A percentile compares a stretch with the other conserved stretches of the same genome.
phyloP scores from a whole-genome alignment of 2,113 vertebrate species.

The Atlantisia rogersi region DNA sequence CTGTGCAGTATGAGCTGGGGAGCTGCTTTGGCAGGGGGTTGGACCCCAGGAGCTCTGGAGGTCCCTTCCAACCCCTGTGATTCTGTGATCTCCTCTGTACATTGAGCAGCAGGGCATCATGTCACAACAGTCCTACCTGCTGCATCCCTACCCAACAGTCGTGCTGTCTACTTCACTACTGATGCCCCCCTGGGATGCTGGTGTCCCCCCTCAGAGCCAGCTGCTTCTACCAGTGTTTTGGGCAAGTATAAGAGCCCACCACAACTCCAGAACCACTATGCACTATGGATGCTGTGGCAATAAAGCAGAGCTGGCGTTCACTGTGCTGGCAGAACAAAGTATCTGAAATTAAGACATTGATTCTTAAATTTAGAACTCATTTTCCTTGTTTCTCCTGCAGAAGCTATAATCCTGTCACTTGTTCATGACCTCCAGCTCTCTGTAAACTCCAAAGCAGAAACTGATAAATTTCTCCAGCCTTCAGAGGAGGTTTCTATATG shows the following conservation, averaged over 20 bases:
- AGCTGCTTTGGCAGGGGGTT: too few relatives aligned
- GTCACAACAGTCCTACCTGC: neutral
- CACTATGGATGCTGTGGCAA: neutral
- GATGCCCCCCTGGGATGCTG: neutral
- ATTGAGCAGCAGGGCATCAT: neutral
- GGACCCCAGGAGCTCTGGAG: too few relatives aligned
- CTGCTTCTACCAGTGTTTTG: neutral
- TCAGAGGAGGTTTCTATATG: neutral
- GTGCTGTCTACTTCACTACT: neutral
- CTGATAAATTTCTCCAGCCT: neutral
- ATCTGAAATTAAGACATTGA: slow-evolving; percentile 21
- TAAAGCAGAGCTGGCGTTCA: neutral
- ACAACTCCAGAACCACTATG: neutral
- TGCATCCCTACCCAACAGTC: neutral
- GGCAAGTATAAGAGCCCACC: neutral
- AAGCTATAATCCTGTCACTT: neutral
- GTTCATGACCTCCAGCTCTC: neutral
- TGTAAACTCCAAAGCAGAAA: neutral
- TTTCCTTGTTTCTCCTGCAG: neutral
- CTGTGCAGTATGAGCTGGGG: too few relatives aligned
- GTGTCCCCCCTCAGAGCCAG: neutral
- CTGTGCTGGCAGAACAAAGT: neutral
- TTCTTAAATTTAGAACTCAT: slow-evolving; percentile 16
- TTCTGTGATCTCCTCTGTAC: neutral
- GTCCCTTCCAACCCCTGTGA: too few relatives aligned